Evolutionary conservation across 2,113 vertebrate genomes (phyloP).

Genomic region (Festucalex cinctus): DNA sequence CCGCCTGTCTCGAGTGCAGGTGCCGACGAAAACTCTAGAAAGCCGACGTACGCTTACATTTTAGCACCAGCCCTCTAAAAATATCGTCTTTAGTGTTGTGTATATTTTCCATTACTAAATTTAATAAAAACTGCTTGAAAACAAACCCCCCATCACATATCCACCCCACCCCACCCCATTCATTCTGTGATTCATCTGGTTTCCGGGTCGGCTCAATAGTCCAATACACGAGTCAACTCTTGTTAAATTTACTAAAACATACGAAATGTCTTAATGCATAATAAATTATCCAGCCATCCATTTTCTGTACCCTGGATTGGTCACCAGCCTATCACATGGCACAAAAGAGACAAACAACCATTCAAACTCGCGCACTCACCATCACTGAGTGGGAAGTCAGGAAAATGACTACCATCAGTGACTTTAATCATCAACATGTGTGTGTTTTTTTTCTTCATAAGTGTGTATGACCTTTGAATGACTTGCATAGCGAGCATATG

Average conservation of each 20-base stretch:
- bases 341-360: too few species aligned
- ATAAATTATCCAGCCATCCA: too few species aligned
- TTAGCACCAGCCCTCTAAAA: background rate
- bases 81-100: background rate
- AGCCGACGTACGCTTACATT: background rate
- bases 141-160: too few species aligned
- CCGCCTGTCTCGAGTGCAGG: conserved; percentile 25
- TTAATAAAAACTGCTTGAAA: background rate
- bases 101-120: background rate
- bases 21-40: conserved; percentile 32
- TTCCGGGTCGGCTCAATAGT: background rate
- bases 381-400: background rate
- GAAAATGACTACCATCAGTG: background rate
- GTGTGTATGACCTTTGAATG: background rate
- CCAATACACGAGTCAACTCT: background rate
- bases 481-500: background rate
- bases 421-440: background rate
- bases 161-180: background rate
- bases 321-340: background rate
- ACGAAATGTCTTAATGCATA: too few species aligned
- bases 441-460: background rate
- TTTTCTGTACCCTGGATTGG: background rate
- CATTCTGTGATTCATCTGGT: background rate
- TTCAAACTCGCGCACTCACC: background rate
- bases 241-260: too few species aligned